A percentile compares a stretch with the other conserved stretches of the same genome.
phyloP scores from a whole-genome alignment of 2,888 invertebrate species.

The Limenitis camilla region DNA sequence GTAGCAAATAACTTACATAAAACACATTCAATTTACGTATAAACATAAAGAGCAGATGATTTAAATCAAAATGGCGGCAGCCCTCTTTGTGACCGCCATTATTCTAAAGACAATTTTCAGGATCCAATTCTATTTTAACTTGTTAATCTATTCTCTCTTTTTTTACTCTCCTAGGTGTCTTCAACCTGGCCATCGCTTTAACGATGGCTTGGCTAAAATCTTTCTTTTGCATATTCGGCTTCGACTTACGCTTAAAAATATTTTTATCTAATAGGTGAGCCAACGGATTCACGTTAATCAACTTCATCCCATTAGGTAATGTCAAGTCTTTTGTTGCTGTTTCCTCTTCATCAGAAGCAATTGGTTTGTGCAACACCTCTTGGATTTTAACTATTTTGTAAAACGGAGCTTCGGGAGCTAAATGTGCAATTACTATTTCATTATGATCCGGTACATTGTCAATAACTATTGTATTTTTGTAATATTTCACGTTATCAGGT shows the following conservation, averaged over 20 bases:
- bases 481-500: slow-evolving; percentile 26
- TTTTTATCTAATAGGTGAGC: slow-evolving; percentile 48
- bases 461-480: slow-evolving; percentile 40
- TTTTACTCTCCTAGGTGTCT: slow-evolving; percentile 2
- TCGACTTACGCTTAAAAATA: slow-evolving; percentile 30
- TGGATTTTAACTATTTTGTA: slow-evolving; percentile 57
- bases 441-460: slow-evolving; percentile 37
- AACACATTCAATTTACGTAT: no score
- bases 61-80: no score
- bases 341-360: not conserved
- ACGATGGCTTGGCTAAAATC: slow-evolving; percentile 44
- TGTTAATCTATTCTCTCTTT: not conserved
- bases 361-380: slow-evolving; percentile 28
- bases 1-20: no score
- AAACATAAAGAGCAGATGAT: no score
- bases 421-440: slow-evolving; percentile 47
- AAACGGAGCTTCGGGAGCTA: slow-evolving; percentile 49
- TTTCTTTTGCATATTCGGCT: slow-evolving; percentile 31
- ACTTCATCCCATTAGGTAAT: slow-evolving; percentile 47
- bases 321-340: slow-evolving; percentile 19
- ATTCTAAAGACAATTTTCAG: no score
- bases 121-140: not conserved
- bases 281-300: slow-evolving; percentile 54
- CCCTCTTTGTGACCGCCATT: no score
- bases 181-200: slow-evolving; percentile 22